Percentiles rank a stretch among this genome's conserved stretches.
Conservation (phyloP, 2,888 invertebrate species). For the Xanthia icteritia region DNA sequence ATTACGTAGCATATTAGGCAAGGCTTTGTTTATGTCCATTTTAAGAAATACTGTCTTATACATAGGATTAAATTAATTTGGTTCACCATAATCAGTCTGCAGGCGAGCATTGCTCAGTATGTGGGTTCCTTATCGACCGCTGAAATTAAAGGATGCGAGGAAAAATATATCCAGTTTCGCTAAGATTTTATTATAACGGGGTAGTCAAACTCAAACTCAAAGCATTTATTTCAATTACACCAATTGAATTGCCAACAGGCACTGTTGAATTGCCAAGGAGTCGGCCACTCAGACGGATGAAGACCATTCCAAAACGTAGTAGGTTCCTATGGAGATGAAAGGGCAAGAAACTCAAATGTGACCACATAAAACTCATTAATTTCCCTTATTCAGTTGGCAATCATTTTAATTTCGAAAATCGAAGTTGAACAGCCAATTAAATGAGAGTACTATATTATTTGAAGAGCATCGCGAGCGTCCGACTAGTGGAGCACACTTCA, state of each 20-base stretch:
- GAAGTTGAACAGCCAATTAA: conserved; percentile 35
- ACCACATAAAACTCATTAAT: not conserved
- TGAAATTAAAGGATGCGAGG: not conserved
- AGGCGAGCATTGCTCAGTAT: not conserved
- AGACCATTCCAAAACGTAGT: not conserved
- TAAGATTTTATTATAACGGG: not conserved
- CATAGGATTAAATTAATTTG: not conserved
- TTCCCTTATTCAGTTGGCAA: not conserved
- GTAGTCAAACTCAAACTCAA: not conserved
- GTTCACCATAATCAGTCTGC: not conserved
- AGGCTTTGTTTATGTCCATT: not conserved
- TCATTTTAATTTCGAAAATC: conserved; percentile 14
- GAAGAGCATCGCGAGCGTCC: conserved; percentile 31
- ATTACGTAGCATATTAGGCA: not conserved
- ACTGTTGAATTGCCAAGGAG: not conserved
- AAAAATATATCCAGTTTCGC: not conserved
- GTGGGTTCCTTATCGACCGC: not conserved
- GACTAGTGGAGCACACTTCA: conserved; percentile 61
- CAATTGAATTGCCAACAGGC: not conserved
- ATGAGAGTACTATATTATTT: conserved; percentile 32
- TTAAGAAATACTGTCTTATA: not conserved
- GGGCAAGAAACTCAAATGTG: not conserved
- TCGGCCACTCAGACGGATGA: not conserved
- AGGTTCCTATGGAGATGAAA: not conserved
- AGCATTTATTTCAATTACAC: not conserved